phyloP scores from a whole-genome alignment of 2,797 vertebrate species.

The Etheostoma nigrum region DNA sequence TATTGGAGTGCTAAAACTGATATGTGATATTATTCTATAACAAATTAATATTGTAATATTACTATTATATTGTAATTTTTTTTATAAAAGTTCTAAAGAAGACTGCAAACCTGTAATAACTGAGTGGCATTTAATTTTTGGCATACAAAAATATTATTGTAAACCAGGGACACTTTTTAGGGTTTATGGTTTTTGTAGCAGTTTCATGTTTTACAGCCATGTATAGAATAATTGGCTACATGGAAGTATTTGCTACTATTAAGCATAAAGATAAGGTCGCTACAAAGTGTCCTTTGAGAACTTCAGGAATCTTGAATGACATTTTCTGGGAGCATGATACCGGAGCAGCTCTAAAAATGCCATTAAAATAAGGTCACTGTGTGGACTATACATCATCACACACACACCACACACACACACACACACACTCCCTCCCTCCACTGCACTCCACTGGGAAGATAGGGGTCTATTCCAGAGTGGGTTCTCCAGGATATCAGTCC shows the following conservation, averaged over 20 bases:
- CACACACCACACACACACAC: not conserved
- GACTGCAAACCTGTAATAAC: not conserved
- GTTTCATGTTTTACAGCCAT: not conserved
- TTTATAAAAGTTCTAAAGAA: not conserved
- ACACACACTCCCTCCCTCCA: slow-evolving; percentile 18
- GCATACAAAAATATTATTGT: not conserved
- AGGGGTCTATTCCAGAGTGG: not conserved
- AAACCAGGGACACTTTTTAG: not conserved
- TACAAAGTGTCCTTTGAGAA: slow-evolving; percentile 16
- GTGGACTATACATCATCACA: slow-evolving; percentile 28
- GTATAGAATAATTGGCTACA: not conserved
- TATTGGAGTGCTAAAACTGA: not conserved
- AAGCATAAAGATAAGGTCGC: slow-evolving; percentile 4
- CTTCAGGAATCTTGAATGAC: slow-evolving; percentile 3
- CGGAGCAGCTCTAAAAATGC: slow-evolving; percentile 32
- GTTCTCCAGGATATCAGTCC: slow-evolving; percentile 4
- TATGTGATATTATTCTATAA: no score
- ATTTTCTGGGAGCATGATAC: slow-evolving; percentile 23
- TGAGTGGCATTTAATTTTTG: not conserved
- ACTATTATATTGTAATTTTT: not conserved
- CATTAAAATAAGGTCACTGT: slow-evolving; percentile 29
- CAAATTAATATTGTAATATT: not conserved
- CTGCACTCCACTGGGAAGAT: slow-evolving; percentile 31
- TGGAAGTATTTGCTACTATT: not conserved
- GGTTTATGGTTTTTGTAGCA: not conserved